Base-by-base conservation (phyloP, 2,888 invertebrate species). In the Drosophila mercatorum region DNA sequence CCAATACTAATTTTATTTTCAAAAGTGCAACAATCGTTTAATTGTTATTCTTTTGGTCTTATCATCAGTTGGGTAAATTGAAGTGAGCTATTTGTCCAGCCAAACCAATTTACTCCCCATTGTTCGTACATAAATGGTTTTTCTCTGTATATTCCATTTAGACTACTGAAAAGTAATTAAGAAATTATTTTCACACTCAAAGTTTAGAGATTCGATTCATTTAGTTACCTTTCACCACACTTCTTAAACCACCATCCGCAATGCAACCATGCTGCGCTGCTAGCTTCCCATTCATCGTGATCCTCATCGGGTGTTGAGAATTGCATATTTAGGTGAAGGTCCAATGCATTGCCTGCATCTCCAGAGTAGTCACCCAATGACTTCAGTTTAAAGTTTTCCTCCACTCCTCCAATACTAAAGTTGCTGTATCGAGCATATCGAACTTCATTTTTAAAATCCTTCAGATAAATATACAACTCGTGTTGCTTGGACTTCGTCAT, bases 241-340 rank as follows among this genome's bases (percentile, higher is more conserved):
- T 22, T 12, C 6, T 22, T 6, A 12, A 34, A 51, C 34, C 34
- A 51, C 17, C 34, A 34, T 17, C 51, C 51, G 34, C 5, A 34
- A 34, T 51, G 2, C 34, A 49, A 31, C 31, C 31, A 47, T 49
- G 11, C 5, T 17, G 0, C 49, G 11, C 17, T 34, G 12, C n/a
- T 10, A 49, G 4, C 5, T 6, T 11, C 11, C 31, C 17, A 34
- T 7, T 11, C 11, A 34, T 51, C 11, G 17, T 31, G 31, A 17
- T 51, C 51, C 34, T 51, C 31, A 31, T 49, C 31, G 1, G n/a
- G 14, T 5, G 31, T 49, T 49, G 49, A 31, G 47, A 47, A 47
- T 8, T 14, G 14, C 47, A 47, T 47, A 43, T 43, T 43, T 5
- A 47, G 28, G 14, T 47, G 22, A 10, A 3, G 3, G 10, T 3